Percentiles rank a stretch among this genome's conserved stretches.
phyloP scores from a whole-genome alignment of 2,797 vertebrate species.

The Holocentrus rufus region DNA sequence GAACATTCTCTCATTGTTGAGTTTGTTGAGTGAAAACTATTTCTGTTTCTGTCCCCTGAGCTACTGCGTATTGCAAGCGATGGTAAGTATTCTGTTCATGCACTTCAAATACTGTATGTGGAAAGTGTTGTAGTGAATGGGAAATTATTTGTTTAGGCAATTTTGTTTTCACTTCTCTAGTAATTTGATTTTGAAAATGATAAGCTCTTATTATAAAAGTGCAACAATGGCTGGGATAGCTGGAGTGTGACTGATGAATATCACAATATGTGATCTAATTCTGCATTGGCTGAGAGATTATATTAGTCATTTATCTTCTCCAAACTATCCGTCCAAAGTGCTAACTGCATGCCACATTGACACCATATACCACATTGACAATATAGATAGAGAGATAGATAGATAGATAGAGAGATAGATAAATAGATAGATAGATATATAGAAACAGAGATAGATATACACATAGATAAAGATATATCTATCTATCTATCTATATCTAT shows the following conservation, averaged over 20 bases:
- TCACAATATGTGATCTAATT: constrained; percentile 31
- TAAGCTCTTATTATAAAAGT: constrained; percentile 37
- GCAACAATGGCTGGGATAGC: constrained; percentile 21
- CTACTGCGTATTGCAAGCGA: too few relatives aligned
- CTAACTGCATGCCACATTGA: not conserved
- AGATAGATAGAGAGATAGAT: too few relatives aligned
- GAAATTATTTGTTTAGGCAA: constrained; percentile 50
- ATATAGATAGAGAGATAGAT: too few relatives aligned
- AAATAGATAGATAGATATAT: too few relatives aligned
- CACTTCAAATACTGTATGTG: too few relatives aligned
- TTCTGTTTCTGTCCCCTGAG: too few relatives aligned
- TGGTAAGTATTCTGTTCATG: too few relatives aligned
- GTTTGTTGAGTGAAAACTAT: too few relatives aligned
- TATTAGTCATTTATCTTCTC: constrained; percentile 2
- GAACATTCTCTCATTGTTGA: too few relatives aligned
- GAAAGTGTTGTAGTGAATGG: constrained; percentile 41
- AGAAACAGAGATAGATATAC: too few relatives aligned
- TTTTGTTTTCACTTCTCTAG: constrained; percentile 34
- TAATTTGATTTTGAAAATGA: not conserved
- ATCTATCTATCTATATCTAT: too few relatives aligned
- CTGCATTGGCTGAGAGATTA: constrained; percentile 8
- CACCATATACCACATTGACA: not conserved
- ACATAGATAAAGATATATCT: too few relatives aligned
- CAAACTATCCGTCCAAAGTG: constrained; percentile 1
- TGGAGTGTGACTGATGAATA: constrained; percentile 35